Evolutionary conservation across 2,113 vertebrate species (phyloP), one percentile per base, ranked within the genome.

Genomic region (Climacteris rufus): DNA sequence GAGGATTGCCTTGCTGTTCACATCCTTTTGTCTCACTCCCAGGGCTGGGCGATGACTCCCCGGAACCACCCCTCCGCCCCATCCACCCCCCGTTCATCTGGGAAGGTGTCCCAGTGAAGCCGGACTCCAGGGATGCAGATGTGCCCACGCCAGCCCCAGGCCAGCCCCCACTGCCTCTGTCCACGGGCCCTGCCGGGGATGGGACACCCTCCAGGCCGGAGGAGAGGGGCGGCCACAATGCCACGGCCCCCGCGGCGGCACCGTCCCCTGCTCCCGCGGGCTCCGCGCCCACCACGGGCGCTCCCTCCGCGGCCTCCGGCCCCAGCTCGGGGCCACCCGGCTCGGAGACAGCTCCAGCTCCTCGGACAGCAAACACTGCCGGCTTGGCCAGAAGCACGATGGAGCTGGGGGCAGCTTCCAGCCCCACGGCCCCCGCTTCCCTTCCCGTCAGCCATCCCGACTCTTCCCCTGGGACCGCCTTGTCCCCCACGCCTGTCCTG

Each of bases 1-100:
- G 9, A 30, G 37, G 44, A 8, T 6, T 33, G 72, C 6, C 28
- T 4, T 1, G 2, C 27, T 22, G 11, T 22, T 45, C n/a, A 42
- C 28, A 12, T 17, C 23, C 52, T 63, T 31, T 44, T 87, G 63
- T 79, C 54, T 97, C 35, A 6, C 84, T 79, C 60, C 47, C 85
- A 98, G 98, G 97, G 13, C 74, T 97, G 78, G 90, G 90, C 8
- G 28, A 94, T 59, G 75, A 45, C 40, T 50, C 68, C 14, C 16
- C 31, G 16, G 40, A 49, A 27, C 11, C 16, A 0, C 13, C 30
- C 12, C 71, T 14, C 3, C 1, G 19, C 22, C 50, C 35, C 2
- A 8, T 39, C 69, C 52, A 7, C 8, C 30, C 65, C 3, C 56
- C 60, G 1, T 16, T 76, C 14, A 71, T 78, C 24, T 64, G 16